Evolutionary conservation across 2,113 vertebrate genomes (phyloP), one percentile per base, ranked within the genome.

Genomic region (Ameiurus melas): DNA sequence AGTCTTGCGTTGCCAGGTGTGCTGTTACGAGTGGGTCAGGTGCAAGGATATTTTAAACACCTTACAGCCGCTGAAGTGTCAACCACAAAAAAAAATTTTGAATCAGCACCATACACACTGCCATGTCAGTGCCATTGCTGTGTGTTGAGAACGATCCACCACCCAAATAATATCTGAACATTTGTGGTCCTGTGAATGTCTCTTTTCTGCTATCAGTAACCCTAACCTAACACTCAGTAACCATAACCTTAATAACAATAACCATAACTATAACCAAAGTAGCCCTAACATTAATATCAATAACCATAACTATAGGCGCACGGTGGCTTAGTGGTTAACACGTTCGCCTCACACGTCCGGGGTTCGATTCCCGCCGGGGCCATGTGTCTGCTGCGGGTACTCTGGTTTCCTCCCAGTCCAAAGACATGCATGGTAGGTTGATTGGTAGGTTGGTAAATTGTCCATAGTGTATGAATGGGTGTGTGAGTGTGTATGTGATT

Each of bases 1-100:
- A n/a, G 27, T 19, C 80, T 83, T 62, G 57, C 27, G 33, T 62
- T 39, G 57, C 33, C 80, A 83, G 80, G 80, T 60, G 80, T 27
- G 33, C 57, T 25, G 30, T 33, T 39, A 62, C 5, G 22, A 83
- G 57, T 62, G 57, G 80, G 27, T 83, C 80, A 27, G 79, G 20
- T 62, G 13, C 57, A 83, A 39, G 20, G 2, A 83, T 8, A 27
- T 83, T 43, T 36, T 62, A 39, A 39, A 83, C 9, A 58, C 14
- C 27, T 80, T 77, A 19, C n/a, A 10, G 7, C 2, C 20, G 22
- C 30, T 36, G 53, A 81, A 81, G 78, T 33, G n/a, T 13, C 20
- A 83, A 62, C 10, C 51, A 60, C 30, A 58, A 82, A 39, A 47
- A 43, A 3, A 3, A 43, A n/a, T n/a, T 43, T 43, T 43, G 39